Conservation (phyloP, 2,888 invertebrate species). For the Lymantria monacha region DNA sequence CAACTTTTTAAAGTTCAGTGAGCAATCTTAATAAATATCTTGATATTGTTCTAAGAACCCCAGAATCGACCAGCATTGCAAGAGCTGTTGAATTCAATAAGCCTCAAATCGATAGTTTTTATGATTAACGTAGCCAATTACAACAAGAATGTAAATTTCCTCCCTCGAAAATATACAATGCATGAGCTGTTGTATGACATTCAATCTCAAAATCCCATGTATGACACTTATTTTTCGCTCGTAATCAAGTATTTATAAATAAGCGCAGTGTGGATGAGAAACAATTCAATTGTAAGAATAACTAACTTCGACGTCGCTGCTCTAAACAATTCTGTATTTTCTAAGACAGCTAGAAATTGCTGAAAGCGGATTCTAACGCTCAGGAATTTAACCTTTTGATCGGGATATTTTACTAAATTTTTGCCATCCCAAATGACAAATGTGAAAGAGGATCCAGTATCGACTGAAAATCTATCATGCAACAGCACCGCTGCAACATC, state of each 20-base stretch:
- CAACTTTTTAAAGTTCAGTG: too few species aligned
- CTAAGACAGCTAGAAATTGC: background rate
- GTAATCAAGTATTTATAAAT: background rate
- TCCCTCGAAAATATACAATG: background rate
- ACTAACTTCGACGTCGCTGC: background rate
- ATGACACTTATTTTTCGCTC: background rate
- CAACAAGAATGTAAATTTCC: background rate
- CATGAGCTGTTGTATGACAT: background rate
- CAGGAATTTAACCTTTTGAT: background rate
- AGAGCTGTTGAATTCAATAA: constrained; percentile 2
- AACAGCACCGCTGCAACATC: background rate
- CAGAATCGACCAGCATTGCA: background rate
- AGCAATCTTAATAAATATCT: background rate
- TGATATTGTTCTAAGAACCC: background rate
- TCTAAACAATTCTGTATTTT: background rate
- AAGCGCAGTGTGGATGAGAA: background rate
- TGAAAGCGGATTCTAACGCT: background rate
- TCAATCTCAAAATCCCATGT: too few species aligned
- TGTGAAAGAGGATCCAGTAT: background rate
- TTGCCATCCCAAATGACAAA: background rate
- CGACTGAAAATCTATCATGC: background rate
- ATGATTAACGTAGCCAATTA: background rate
- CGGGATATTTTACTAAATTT: background rate
- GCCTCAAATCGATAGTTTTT: constrained; percentile 1
- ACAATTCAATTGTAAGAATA: background rate